phyloP scores from a whole-genome alignment of 2,113 vertebrate genomes.

The Hippocampus guttulatus region DNA sequence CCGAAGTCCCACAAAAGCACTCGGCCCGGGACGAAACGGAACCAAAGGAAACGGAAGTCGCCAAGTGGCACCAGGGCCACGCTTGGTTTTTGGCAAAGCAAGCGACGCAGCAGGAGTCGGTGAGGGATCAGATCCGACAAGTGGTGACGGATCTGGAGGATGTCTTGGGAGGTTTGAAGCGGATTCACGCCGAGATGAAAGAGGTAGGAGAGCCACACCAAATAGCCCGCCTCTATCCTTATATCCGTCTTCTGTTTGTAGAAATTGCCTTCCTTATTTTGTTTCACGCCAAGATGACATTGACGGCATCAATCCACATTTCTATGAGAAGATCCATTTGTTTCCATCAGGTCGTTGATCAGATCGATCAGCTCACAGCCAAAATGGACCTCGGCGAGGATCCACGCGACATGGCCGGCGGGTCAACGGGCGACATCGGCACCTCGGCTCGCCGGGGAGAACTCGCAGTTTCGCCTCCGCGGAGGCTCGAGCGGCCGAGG shows the following conservation, averaged over 20 bases:
- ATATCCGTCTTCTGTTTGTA: too few relatives aligned
- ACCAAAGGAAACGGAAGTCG: conserved; percentile 19
- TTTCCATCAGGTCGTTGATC: conserved; percentile 70
- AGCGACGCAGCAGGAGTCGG: conserved; percentile 49
- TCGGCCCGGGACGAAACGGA: conserved; percentile 33
- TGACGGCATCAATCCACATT: not conserved
- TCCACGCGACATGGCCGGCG: conserved; percentile 23
- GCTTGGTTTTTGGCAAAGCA: conserved; percentile 32
- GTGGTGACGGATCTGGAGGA: conserved; percentile 75
- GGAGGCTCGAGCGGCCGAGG: conserved; percentile 12
- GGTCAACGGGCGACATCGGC: conserved; percentile 23
- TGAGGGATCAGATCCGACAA: conserved; percentile 73
- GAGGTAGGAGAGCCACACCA: conserved; percentile 65
- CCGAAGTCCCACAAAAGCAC: conserved; percentile 68
- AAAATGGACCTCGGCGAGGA: conserved; percentile 64
- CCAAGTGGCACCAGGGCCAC: conserved; percentile 14
- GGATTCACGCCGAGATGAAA: conserved; percentile 78
- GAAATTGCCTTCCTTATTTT: not conserved
- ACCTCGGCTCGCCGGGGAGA: conserved; percentile 29
- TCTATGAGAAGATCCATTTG: conserved; percentile 8
- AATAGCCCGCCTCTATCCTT: conserved; percentile 11
- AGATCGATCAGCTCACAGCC: conserved; percentile 74
- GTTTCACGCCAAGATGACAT: not conserved
- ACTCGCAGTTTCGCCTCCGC: conserved; percentile 18
- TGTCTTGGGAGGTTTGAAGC: conserved; percentile 75